These are phyloP conservation scores for Bryconaethiops microstoma DNA, from an alignment of 2,797 vertebrate species.

Conservation along the genomic window DNA sequence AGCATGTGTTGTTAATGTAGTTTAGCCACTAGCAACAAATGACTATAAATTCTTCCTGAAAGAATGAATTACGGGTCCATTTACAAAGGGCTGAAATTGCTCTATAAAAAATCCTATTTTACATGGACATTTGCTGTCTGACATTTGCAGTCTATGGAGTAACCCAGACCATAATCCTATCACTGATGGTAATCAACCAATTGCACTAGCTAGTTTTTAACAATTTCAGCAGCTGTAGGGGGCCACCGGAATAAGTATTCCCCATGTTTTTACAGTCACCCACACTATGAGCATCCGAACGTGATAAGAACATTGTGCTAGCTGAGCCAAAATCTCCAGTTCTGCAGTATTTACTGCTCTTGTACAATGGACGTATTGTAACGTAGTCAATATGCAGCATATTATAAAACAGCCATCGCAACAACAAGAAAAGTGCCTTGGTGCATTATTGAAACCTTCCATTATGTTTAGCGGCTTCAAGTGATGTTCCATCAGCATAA, in stretches of 20 bases:
- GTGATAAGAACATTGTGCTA: neutral
- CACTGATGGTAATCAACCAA: neutral
- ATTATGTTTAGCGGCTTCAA: conserved; percentile 58
- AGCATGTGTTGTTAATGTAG: no score
- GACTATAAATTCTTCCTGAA: no score
- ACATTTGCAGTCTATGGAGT: no score
- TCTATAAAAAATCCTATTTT: no score
- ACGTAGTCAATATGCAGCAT: conserved; percentile 19
- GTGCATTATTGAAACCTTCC: conserved; percentile 53
- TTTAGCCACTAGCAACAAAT: no score
- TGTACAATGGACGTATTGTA: conserved; percentile 14
- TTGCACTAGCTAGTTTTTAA: neutral
- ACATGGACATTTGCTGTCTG: no score
- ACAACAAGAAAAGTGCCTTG: conserved; percentile 39
- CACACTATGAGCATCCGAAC: neutral
- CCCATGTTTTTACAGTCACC: neutral
- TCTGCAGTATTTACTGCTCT: conserved; percentile 5
- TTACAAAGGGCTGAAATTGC: no score
- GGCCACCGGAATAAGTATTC: no score
- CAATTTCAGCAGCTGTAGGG: neutral
- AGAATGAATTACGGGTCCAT: no score
- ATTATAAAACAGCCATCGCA: conserved; percentile 41
- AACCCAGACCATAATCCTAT: neutral
- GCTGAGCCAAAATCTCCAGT: neutral
- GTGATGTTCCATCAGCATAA: conserved; percentile 61